Evolutionary conservation across 1,140 invertebrate species (phyloP), one percentile per base, ranked within the genome.

Genomic region (Acromyrmex heyeri): DNA sequence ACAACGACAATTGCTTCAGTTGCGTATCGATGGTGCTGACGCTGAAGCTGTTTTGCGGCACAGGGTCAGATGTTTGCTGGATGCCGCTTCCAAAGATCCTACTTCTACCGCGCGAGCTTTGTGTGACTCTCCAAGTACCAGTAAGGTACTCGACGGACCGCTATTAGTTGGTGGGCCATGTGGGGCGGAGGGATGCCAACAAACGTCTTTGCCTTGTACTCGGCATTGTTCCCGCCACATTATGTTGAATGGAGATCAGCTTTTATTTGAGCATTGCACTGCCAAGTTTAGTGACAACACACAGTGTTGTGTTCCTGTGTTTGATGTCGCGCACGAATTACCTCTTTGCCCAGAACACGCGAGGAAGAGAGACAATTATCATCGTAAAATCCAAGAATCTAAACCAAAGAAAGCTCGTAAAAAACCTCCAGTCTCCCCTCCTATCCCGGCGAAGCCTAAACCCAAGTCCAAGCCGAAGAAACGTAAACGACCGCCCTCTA

Each of bases 211-310:
- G 90, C 98, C 98, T 0, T 98, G 97, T 92, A 97, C 97, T 0
- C 97, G 97, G 30, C 97, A 98, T 92, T 99, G 98, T 93, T 95
- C 97, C 21, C 95, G 97, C 78, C 98, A 99, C 95, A 98, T 99
- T 83, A 98, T 98, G 95, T 96, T 97, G 87, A 98, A 98, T 93
- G 96, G 97, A 44, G 98, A 98, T 89, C 98, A 99, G 94, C 96
- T 98, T 87, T 95, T 99, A 64, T 99, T 98, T 95, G 97, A 97
- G 86, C 97, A 98, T 91, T 99, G 98, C 95, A 98, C 98, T 78
- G 98, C 98, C 72, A 98, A 97, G 95, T 98, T 98, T 93, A 97
- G 96, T 57, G 98, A 98, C 94, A 98, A 98, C 87, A 97, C 97
- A 30, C 97, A 98, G 93, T 99, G 98, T 95, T 97, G 97, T 88